Base-by-base conservation (phyloP, 2,797 vertebrate genomes). In the Chlorospingus flavigularis region DNA sequence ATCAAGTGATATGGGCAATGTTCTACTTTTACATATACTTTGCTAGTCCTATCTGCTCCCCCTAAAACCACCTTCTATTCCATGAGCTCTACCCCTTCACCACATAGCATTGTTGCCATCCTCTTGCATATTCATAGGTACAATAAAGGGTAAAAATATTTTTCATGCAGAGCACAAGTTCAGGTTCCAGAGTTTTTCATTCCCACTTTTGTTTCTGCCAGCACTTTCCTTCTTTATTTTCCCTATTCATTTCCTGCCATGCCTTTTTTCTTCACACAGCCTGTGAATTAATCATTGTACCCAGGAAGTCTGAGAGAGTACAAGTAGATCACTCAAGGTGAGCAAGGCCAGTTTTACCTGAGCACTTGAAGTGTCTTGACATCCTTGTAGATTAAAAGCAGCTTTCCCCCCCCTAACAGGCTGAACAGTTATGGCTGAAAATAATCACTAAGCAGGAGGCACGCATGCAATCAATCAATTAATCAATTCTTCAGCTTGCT, bases 141-240 rank as follows among this genome's bases (percentile, higher is more conserved):
- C 37, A 85, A 43, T 67, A 76, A 78, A 88, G 68, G 13, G 28
- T 60, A 86, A 80, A 65, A 83, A 33, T 63, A 3, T 33, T 91
- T 94, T 71, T 82, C 40, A 76, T 45, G 43, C 48, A 24, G 33
- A 87, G 24, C 72, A 68, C 26, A 93, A 92, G 50, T 43, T 43
- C 47, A 88, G 54, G 21, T 66, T 89, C 81, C 75, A 47, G 73
- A 86, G n/a, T 43, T 79, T 77, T 80, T 55, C 16, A 23, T 82
- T 81, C 86, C 74, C 88, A 63, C 63, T 84, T 70, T 48, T 48
- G 25, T 88, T 84, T 63, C 68, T 94, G 91, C 50, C 82, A 93
- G 62, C 42, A 71, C 31, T 81, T 76, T 57, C 84, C 45, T 89
- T 80, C 16, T 39, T 71, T 48, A 60, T 80, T 66, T 33, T 6